Evolutionary conservation across 1,140 invertebrate species (phyloP).

Genomic region (Rhagoletis zephyria): DNA sequence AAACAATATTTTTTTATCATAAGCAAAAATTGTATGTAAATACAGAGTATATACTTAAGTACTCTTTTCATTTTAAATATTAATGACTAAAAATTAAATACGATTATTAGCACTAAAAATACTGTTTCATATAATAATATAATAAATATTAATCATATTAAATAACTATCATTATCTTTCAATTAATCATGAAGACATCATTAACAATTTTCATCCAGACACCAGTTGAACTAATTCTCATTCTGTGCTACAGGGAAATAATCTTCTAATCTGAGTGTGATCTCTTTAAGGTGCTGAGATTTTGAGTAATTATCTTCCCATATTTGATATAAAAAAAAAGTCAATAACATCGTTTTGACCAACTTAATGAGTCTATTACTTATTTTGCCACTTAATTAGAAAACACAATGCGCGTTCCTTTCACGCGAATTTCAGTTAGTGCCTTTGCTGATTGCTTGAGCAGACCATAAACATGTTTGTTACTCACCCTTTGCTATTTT

Average conservation of each 20-base stretch:
- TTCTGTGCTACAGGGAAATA: neutral
- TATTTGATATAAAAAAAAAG: too few relatives aligned
- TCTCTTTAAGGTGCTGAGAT: neutral
- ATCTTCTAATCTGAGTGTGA: neutral
- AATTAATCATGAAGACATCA: too few relatives aligned
- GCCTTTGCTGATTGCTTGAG: neutral
- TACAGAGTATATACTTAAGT: too few relatives aligned
- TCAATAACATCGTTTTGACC: neutral
- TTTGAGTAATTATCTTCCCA: too few relatives aligned
- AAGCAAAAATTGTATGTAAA: too few relatives aligned
- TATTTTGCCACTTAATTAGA: neutral
- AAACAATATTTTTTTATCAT: too few relatives aligned
- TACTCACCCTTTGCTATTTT: neutral
- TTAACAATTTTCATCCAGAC: neutral
- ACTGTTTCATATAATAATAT: too few relatives aligned
- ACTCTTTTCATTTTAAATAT: too few relatives aligned
- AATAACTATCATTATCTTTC: too few relatives aligned
- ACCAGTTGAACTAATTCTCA: neutral
- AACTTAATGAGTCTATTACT: conserved; percentile 1
- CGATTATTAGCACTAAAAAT: too few relatives aligned
- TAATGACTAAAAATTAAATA: too few relatives aligned
- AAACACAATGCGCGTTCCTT: neutral
- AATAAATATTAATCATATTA: too few relatives aligned
- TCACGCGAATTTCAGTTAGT: neutral
- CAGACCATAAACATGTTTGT: neutral